Conservation (phyloP, 2,113 vertebrate genomes). For the Cheilinus undulatus region DNA sequence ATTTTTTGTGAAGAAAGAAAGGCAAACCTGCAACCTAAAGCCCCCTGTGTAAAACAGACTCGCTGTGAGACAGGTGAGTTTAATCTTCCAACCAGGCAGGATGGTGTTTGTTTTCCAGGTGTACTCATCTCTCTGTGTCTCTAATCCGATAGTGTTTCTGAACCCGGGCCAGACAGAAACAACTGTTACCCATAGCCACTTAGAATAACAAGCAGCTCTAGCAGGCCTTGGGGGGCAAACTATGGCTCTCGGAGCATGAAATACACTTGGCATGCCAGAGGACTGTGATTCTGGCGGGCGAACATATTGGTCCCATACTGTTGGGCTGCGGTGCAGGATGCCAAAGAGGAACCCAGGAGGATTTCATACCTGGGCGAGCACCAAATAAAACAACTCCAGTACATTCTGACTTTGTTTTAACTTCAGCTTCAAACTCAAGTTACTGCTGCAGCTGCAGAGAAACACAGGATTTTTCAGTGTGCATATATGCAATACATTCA, state of each 20-base stretch:
- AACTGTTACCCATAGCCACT: conserved; percentile 65
- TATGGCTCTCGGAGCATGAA: conserved; percentile 46
- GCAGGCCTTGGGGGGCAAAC: conserved; percentile 48
- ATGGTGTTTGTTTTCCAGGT: conserved; percentile 57
- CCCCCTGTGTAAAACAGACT: conserved; percentile 47
- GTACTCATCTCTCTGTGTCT: conserved; percentile 41
- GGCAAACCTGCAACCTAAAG: conserved; percentile 42
- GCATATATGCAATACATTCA: background rate
- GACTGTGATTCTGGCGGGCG: conserved; percentile 44
- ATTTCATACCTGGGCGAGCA: conserved; percentile 47
- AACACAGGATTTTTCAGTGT: background rate
- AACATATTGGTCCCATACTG: conserved; percentile 51
- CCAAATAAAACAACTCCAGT: conserved; percentile 49
- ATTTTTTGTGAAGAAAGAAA: conserved; percentile 42
- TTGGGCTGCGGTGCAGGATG: conserved; percentile 28
- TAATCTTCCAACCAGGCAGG: conserved; percentile 41
- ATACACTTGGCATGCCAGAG: conserved; percentile 50
- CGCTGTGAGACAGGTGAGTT: conserved; percentile 50
- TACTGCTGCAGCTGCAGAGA: conserved; percentile 22
- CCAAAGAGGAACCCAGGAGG: conserved; percentile 43
- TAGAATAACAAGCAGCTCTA: conserved; percentile 71
- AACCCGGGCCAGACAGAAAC: conserved; percentile 66
- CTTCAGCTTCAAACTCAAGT: conserved; percentile 10
- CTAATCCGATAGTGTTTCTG: conserved; percentile 66
- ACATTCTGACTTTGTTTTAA: conserved; percentile 22